Evolutionary conservation across 2,888 invertebrate genomes (phyloP), one percentile per base, ranked within the genome.

Genomic region (Leptinotarsa tumamoca): DNA sequence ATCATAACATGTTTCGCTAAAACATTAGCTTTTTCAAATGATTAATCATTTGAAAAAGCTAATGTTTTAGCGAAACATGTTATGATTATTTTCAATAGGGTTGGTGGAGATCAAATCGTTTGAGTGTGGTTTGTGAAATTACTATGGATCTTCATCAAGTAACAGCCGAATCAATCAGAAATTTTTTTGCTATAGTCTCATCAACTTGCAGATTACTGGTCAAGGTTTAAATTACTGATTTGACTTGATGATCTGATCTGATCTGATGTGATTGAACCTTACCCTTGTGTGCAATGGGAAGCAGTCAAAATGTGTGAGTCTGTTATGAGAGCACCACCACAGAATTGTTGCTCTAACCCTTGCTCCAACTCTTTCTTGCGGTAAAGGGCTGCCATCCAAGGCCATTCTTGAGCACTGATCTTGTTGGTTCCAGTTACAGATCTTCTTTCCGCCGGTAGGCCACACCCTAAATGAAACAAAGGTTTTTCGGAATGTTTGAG

Each of bases 351-450:
- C 54, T 91, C 89, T 33, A 82, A 70, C 27, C 84, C 84, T 61
- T 81, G 71, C 21, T 79, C 72, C 17, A 82, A 72, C 69, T 84
- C 75, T 70, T 89, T 87, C 23, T 91, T 90, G 0, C 92, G 91
- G 18, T 95, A 90, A 76, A 96, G 87, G 2, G 95, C 95, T 0
- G 93, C 95, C 91, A 96, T 94, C 96, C 96, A 94, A 7, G 96
- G 96, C 93, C 95, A 96, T 84, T 95, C 94, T 67, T 88, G 88
- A 2, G 89, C 86, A 70, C 80, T 82, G 7, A 84, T 77, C 72
- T 75, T 67, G 54, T 83, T 81, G 7, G 79, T 79, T 10, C 76
- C 54, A 2, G 68, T 56, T 7, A 33, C 66, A 27, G 81, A 74
- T n/a, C 80, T 81, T 17, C 82, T 79, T 74, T 84, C 82, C 13